phyloP scores from a whole-genome alignment of 64 coral and sea anemone genomes.

The Pocillopora verrucosa region DNA sequence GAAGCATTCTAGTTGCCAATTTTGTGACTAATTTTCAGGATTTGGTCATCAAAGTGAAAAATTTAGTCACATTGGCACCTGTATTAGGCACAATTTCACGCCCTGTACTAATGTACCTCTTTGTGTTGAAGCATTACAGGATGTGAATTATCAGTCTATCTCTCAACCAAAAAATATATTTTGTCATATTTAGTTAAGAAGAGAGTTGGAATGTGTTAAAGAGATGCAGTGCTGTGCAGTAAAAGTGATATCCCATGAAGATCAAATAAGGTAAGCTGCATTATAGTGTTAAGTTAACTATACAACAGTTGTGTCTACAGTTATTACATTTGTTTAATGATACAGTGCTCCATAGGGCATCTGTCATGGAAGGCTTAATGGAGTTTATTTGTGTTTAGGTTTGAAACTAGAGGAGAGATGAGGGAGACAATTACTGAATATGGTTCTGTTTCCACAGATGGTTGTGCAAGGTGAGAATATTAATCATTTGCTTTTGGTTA shows the following conservation, averaged over 20 bases:
- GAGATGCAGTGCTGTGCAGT: slow-evolving; percentile 53
- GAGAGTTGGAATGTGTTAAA: slow-evolving; percentile 31
- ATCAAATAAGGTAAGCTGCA: slow-evolving; percentile 11
- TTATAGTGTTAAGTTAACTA: neutral
- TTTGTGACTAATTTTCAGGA: too few relatives aligned
- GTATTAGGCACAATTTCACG: too few relatives aligned
- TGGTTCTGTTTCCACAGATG: neutral
- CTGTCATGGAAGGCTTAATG: neutral
- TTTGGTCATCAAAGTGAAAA: too few relatives aligned
- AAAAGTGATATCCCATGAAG: neutral
- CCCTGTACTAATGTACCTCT: neutral
- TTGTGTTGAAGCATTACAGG: neutral
- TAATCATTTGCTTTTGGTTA: neutral
- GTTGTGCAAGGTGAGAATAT: neutral
- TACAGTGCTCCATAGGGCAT: too few relatives aligned
- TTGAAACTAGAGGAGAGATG: slow-evolving; percentile 5
- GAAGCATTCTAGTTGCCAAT: too few relatives aligned
- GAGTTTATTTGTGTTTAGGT: neutral
- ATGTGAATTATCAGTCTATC: neutral
- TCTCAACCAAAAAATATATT: neutral
- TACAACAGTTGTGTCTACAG: neutral
- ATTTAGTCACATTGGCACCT: too few relatives aligned
- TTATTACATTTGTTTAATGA: too few relatives aligned
- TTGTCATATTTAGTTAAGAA: slow-evolving; percentile 11
- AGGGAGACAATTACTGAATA: neutral